These are phyloP conservation scores for Pelusios castaneus DNA, from an alignment of 2,113 vertebrate genomes.

Conservation along the genomic window DNA sequence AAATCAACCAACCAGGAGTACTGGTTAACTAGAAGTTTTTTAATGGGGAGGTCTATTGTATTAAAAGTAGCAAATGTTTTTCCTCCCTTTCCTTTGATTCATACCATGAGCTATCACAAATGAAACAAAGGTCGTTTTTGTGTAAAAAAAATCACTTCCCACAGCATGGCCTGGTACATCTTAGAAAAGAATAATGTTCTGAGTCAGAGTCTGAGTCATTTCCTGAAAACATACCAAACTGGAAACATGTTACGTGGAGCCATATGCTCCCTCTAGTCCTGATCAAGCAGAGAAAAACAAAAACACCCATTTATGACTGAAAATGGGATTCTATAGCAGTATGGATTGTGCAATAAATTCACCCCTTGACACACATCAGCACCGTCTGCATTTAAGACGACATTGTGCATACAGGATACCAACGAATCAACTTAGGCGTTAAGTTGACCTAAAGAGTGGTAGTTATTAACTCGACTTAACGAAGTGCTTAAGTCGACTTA, in stretches of 20 bases:
- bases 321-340: neutral
- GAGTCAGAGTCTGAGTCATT: neutral
- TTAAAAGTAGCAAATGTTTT: neutral
- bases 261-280: neutral
- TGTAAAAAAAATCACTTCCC: constrained; percentile 4
- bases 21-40: neutral
- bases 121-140: neutral
- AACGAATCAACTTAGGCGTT: too few relatives aligned
- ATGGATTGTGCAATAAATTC: neutral
- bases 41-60: fast-evolving
- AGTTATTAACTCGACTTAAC: too few relatives aligned
- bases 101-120: neutral
- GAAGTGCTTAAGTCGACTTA: too few relatives aligned
- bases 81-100: neutral
- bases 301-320: fast-evolving
- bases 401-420: fast-evolving
- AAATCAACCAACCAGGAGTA: neutral
- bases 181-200: neutral
- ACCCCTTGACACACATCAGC: neutral
- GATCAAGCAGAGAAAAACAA: neutral
- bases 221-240: neutral
- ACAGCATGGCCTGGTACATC: neutral
- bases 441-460: too few relatives aligned
- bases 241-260: fast-evolving
- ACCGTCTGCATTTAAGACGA: neutral